Percentiles rank a stretch among this genome's conserved stretches.
phyloP scores from a whole-genome alignment of 2,797 vertebrate genomes.

The Acanthopagrus latus region DNA sequence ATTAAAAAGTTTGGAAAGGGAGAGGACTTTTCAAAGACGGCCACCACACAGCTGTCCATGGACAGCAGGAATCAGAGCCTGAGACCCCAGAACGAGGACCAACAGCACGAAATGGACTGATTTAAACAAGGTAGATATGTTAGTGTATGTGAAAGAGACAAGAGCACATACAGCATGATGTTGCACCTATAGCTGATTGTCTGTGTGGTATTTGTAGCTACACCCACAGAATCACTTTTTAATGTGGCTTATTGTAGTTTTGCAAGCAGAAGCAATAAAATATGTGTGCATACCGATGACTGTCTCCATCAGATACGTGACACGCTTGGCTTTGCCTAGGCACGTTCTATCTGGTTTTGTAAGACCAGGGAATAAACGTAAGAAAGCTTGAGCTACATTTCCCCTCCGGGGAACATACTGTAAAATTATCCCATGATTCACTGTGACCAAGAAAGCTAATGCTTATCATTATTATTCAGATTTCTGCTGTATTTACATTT shows the following conservation, averaged over 20 bases:
- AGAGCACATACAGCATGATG: background rate
- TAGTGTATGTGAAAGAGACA: slow-evolving; percentile 2
- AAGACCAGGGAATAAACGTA: slow-evolving; percentile 28
- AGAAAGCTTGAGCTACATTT: slow-evolving; percentile 13
- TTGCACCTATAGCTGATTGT: background rate
- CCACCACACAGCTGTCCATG: slow-evolving; percentile 75
- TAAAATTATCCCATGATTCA: slow-evolving; percentile 18
- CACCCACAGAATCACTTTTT: too few species aligned
- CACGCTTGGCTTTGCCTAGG: background rate
- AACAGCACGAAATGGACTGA: slow-evolving; percentile 9
- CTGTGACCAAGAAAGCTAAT: background rate
- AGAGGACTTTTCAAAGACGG: slow-evolving; percentile 87
- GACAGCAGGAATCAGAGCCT: slow-evolving; percentile 72
- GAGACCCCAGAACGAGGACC: slow-evolving; percentile 11
- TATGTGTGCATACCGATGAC: background rate
- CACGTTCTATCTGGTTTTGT: slow-evolving; percentile 3
- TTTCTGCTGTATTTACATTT: background rate
- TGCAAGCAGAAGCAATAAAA: slow-evolving; percentile 36
- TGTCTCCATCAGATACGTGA: background rate
- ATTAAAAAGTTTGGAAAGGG: slow-evolving; percentile 84
- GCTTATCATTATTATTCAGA: background rate
- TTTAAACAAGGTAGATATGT: background rate
- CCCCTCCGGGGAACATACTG: slow-evolving; percentile 4
- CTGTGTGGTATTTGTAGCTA: too few species aligned
- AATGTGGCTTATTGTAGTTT: slow-evolving; percentile 27